Conservation (phyloP, 2,797 vertebrate species). For the Toxotes lorentzi region DNA sequence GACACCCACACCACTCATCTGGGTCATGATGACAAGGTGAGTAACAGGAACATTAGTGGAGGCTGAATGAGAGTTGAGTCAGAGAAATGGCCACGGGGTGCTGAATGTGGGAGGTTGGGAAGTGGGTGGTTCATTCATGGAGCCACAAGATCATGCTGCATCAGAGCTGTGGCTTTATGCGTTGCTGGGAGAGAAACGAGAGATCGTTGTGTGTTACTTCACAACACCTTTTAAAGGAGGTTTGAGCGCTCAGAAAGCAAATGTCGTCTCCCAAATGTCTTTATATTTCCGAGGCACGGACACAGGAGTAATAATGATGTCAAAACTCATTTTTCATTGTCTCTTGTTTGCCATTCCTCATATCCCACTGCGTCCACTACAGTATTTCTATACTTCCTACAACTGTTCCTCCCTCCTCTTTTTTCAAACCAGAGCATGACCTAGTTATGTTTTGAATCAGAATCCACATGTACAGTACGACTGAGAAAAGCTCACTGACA, state of each 20-base stretch:
- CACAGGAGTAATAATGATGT: constrained; percentile 40
- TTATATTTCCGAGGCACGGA: constrained; percentile 25
- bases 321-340: constrained; percentile 43
- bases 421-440: constrained; percentile 55
- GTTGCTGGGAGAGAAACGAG: constrained; percentile 36
- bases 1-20: constrained; percentile 67
- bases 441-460: constrained; percentile 72
- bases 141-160: constrained; percentile 48
- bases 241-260: constrained; percentile 20
- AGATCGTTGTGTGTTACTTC: constrained; percentile 29
- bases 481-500: constrained; percentile 58
- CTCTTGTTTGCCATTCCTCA: constrained; percentile 40
- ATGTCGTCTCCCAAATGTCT: constrained; percentile 33
- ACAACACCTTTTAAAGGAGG: constrained; percentile 36
- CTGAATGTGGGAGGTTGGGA: constrained; percentile 71
- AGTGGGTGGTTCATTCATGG: constrained; percentile 73
- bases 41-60: constrained; percentile 62
- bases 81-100: constrained; percentile 72
- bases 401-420: constrained; percentile 34
- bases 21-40: constrained; percentile 68
- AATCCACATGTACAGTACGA: constrained; percentile 65
- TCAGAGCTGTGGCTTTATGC: constrained; percentile 53
- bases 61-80: constrained; percentile 78
- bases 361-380: constrained; percentile 27
- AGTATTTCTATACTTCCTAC: constrained; percentile 43